Conservation (phyloP, 2,113 vertebrate genomes). For the Herpetotheres cachinnans region DNA sequence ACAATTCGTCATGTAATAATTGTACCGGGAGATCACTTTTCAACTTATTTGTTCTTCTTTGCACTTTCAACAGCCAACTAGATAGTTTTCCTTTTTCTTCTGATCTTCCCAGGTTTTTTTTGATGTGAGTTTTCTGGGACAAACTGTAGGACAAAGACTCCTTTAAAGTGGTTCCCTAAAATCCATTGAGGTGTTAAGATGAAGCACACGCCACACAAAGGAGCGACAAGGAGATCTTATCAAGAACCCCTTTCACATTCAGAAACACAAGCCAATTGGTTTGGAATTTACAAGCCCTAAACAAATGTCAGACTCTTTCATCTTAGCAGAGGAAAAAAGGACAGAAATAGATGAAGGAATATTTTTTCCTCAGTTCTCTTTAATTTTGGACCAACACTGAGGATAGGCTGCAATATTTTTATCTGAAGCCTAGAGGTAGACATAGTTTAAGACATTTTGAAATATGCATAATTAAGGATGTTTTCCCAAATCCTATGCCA, state of each 20-base stretch:
- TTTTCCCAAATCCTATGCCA: background rate
- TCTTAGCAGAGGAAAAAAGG: slow-evolving; percentile 59
- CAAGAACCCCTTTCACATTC: slow-evolving; percentile 75
- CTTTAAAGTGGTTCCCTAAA: slow-evolving; percentile 80
- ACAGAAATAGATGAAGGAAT: slow-evolving; percentile 39
- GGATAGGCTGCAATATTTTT: background rate
- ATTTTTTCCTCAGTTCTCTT: slow-evolving; percentile 7
- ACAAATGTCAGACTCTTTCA: slow-evolving; percentile 79
- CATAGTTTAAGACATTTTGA: background rate
- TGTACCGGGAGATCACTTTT: background rate
- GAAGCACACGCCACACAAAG: slow-evolving; percentile 78
- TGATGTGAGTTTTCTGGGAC: slow-evolving; percentile 79
- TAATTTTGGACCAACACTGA: background rate
- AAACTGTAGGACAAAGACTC: slow-evolving; percentile 80
- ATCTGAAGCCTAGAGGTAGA: background rate
- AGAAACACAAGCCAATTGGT: slow-evolving; percentile 75
- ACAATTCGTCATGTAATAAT: background rate
- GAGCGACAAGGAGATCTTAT: slow-evolving; percentile 75
- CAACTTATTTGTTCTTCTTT: slow-evolving; percentile 51
- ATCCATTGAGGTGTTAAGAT: slow-evolving; percentile 81
- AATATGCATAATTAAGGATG: background rate
- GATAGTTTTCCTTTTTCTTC: slow-evolving; percentile 53
- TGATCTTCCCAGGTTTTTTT: slow-evolving; percentile 76
- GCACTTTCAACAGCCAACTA: slow-evolving; percentile 44
- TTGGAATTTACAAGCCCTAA: slow-evolving; percentile 81